These are phyloP conservation scores for Rhynchotus rufescens DNA, from an alignment of 2,797 vertebrate genomes.

Conservation along the genomic window DNA sequence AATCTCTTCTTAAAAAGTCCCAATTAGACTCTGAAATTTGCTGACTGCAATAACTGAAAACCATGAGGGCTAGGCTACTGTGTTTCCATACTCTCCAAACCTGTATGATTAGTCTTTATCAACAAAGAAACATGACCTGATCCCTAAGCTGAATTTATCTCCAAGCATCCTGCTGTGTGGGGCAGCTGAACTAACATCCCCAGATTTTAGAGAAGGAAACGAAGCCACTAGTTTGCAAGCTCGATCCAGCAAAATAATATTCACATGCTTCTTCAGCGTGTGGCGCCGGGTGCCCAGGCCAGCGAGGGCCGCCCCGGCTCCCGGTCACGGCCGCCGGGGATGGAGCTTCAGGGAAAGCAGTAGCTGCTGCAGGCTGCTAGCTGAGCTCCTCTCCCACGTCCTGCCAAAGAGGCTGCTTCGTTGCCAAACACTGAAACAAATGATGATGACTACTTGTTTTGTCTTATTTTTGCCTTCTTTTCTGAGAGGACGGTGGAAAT, in stretches of 20 bases:
- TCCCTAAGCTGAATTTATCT: background rate
- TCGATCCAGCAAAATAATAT: background rate
- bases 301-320: background rate
- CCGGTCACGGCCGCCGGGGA: background rate
- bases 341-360: background rate
- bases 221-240: background rate
- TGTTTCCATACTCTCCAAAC: background rate
- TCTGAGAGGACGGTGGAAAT: background rate
- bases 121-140: background rate
- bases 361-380: background rate
- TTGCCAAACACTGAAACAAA: background rate
- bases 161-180: background rate
- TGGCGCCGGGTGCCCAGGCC: fast-evolving
- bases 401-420: background rate
- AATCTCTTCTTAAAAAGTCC: background rate
- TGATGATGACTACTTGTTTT: background rate
- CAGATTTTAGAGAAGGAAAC: background rate
- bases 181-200: background rate
- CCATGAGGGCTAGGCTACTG: background rate
- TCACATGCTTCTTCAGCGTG: background rate
- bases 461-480: background rate
- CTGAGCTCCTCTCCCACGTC: background rate
- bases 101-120: background rate
- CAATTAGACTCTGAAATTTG: background rate
- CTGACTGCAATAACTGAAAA: background rate